Conservation (phyloP, 35 echinoderm and acorn worm genomes). For the Patiria miniata region DNA sequence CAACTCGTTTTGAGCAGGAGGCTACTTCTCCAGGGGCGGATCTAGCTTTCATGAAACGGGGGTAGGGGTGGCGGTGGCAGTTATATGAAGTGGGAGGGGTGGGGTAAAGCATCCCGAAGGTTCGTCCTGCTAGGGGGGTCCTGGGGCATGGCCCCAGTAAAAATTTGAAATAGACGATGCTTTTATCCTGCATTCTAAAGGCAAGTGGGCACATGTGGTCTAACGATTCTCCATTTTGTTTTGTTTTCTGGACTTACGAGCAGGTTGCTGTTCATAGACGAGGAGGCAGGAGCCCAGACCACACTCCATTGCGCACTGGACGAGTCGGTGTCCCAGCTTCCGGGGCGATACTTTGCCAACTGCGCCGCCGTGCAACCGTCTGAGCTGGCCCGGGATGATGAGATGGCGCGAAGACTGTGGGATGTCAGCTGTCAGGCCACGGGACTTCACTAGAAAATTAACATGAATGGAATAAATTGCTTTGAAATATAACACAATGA, state of each 20-base stretch:
- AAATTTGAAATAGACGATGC: too few species aligned
- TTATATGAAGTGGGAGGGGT: too few species aligned
- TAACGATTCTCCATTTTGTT: too few species aligned
- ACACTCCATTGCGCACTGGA: constrained; percentile 54
- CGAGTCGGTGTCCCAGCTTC: constrained; percentile 30
- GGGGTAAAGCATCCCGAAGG: too few species aligned
- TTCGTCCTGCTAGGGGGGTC: too few species aligned
- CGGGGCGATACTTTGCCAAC: constrained; percentile 35
- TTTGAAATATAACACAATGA: background rate
- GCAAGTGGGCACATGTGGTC: too few species aligned
- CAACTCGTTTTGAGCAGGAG: too few species aligned
- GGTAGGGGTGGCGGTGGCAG: too few species aligned
- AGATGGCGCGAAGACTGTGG: constrained; percentile 42
- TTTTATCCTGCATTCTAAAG: too few species aligned
- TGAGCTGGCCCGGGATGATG: background rate
- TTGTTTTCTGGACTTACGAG: background rate
- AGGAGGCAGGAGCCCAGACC: constrained; percentile 57
- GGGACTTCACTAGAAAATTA: background rate
- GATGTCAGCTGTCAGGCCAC: constrained; percentile 53
- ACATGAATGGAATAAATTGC: background rate
- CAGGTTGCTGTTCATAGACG: constrained; percentile 42
- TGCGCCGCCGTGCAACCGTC: background rate
- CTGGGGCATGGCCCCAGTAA: too few species aligned
- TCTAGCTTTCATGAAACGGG: too few species aligned
- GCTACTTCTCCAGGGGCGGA: too few species aligned